Percentiles rank a stretch among this genome's conserved stretches.
phyloP scores from a whole-genome alignment of 2,888 invertebrate genomes.

The Microplitis deprimator region DNA sequence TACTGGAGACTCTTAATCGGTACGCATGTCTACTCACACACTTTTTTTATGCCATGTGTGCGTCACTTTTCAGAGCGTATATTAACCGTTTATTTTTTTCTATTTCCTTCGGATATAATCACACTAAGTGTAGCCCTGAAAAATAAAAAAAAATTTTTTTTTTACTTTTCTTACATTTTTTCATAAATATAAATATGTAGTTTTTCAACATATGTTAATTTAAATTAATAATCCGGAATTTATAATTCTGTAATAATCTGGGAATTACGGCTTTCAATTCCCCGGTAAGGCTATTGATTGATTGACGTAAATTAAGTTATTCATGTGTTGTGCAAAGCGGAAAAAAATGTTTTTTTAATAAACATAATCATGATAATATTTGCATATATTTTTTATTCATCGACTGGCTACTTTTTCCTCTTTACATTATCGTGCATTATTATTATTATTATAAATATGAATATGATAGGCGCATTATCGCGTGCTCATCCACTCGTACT shows the following conservation, averaged over 20 bases:
- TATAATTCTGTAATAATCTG: background rate
- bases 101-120: too few relatives aligned
- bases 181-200: too few relatives aligned
- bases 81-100: too few relatives aligned
- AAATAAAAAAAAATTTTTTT: background rate
- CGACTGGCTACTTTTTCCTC: background rate
- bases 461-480: slow-evolving; percentile 3
- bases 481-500: background rate
- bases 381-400: slow-evolving; percentile 16
- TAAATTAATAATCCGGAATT: background rate
- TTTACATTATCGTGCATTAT: background rate
- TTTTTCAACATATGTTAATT: too few relatives aligned
- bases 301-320: slow-evolving; percentile 9
- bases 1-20: slow-evolving; percentile 25
- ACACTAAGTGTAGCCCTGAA: background rate
- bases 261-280: background rate
- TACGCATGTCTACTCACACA: slow-evolving; percentile 36
- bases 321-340: background rate
- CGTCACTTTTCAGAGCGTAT: slow-evolving; percentile 30
- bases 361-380: background rate
- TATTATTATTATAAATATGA: slow-evolving; percentile 1
- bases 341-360: slow-evolving; percentile 1
- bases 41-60: background rate
- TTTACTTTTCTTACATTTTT: too few relatives aligned
- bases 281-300: background rate